Percentiles rank a stretch among this genome's conserved stretches.
phyloP scores from a whole-genome alignment of 2,888 invertebrate genomes.

The Pseudococcus longispinus region DNA sequence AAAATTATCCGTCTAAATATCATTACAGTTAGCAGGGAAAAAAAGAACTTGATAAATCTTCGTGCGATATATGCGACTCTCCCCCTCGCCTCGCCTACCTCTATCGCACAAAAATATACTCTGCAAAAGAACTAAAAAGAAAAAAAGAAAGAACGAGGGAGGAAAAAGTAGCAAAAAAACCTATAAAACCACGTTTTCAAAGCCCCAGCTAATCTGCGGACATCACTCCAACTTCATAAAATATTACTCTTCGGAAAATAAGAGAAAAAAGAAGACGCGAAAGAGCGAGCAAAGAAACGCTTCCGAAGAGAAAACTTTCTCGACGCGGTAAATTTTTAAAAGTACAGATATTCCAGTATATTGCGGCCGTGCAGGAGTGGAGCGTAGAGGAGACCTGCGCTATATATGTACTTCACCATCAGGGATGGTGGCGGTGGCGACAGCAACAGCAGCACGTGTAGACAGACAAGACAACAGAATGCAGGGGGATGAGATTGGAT shows the following conservation, averaged over 20 bases:
- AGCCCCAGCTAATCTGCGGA: constrained; percentile 12
- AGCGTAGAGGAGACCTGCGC: not conserved
- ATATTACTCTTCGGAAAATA: constrained; percentile 5
- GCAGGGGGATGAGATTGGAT: constrained; percentile 8
- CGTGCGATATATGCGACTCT: not conserved
- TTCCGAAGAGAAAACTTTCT: not conserved
- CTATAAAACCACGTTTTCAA: not conserved
- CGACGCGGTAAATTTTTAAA: constrained; percentile 24
- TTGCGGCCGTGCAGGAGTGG: not conserved
- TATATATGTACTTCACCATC: not conserved
- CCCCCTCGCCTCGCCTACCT: not conserved
- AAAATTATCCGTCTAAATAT: not conserved
- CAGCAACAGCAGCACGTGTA: not conserved
- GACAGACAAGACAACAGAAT: not conserved
- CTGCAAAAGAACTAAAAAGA: not conserved
- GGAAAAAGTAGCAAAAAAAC: not conserved
- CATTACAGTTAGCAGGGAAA: not conserved
- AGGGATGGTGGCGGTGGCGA: not conserved
- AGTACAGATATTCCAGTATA: constrained; percentile 6
- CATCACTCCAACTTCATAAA: constrained; percentile 24
- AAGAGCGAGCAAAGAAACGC: not conserved
- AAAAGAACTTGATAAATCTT: not conserved
- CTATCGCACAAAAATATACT: not conserved
- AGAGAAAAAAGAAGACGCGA: not conserved
- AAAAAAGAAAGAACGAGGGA: not conserved